Percentiles rank a stretch among this genome's conserved stretches.
These are phyloP conservation scores for Ladona fulva DNA, from an alignment of 1,140 invertebrate genomes.

Conservation along the genomic window DNA sequence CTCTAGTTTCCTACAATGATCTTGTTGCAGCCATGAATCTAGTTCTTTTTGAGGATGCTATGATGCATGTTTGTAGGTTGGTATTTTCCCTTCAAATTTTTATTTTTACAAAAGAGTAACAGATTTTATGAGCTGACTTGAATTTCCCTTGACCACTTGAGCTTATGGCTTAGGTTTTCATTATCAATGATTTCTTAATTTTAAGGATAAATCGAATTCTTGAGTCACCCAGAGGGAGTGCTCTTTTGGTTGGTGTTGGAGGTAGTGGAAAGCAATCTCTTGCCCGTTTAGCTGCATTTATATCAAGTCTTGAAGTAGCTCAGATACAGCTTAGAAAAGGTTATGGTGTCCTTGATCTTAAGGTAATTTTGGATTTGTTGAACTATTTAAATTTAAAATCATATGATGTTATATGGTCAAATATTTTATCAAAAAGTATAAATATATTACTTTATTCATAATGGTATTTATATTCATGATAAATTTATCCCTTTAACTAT, in stretches of 20 bases:
- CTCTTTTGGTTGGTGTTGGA: conserved; percentile 89
- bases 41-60: conserved; percentile 94
- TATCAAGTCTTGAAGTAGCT: conserved; percentile 86
- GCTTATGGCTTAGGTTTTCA: too few species aligned
- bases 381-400: neutral
- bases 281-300: conserved; percentile 84
- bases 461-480: too few species aligned
- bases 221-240: conserved; percentile 89
- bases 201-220: conserved; percentile 91
- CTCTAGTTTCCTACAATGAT: conserved; percentile 89
- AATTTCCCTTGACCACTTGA: too few species aligned
- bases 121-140: too few species aligned
- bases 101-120: neutral
- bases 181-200: too few species aligned
- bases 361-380: conserved; percentile 43
- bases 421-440: too few species aligned
- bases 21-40: conserved; percentile 93
- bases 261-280: conserved; percentile 94
- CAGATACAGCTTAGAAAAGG: conserved; percentile 91
- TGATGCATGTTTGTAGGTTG: conserved; percentile 85
- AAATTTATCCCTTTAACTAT: neutral
- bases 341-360: conserved; percentile 85
- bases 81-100: neutral
- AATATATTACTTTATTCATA: too few species aligned
- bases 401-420: neutral